phyloP scores from a whole-genome alignment of 2,888 invertebrate species.

The Chloroclystis v-ata region DNA sequence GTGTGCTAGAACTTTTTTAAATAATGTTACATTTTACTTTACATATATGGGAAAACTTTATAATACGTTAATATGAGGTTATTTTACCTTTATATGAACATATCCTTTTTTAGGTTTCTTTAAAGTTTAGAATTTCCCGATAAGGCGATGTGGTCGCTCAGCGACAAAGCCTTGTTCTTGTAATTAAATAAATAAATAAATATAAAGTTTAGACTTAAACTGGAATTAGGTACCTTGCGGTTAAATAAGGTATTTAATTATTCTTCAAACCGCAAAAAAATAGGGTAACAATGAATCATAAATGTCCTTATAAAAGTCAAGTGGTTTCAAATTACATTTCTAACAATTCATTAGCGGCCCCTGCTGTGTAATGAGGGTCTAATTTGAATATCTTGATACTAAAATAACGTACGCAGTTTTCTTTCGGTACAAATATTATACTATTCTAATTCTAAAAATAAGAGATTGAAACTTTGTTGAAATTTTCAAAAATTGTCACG shows the following conservation, averaged over 20 bases:
- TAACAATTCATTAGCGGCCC: slow-evolving; percentile 55
- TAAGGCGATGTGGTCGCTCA: too few relatives aligned
- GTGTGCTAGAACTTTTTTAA: slow-evolving; percentile 26
- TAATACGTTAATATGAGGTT: slow-evolving; percentile 15
- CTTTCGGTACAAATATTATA: too few relatives aligned
- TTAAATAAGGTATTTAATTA: not conserved
- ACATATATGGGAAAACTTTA: slow-evolving; percentile 23
- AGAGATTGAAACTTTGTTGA: too few relatives aligned
- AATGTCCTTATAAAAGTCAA: slow-evolving; percentile 20
- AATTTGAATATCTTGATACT: slow-evolving; percentile 62
- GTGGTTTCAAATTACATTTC: slow-evolving; percentile 40
- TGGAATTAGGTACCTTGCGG: too few relatives aligned
- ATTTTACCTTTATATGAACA: too few relatives aligned
- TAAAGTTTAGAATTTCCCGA: too few relatives aligned
- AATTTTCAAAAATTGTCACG: too few relatives aligned
- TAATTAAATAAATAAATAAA: too few relatives aligned
- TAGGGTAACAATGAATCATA: slow-evolving; percentile 19
- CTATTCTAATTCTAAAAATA: too few relatives aligned
- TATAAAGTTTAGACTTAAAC: too few relatives aligned
- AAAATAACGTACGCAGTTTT: not conserved
- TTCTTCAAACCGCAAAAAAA: slow-evolving; percentile 10
- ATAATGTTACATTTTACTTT: slow-evolving; percentile 19
- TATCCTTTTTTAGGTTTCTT: too few relatives aligned
- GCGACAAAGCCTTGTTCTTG: too few relatives aligned
- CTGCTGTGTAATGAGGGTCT: slow-evolving; percentile 54